Evolutionary conservation across 1,140 invertebrate genomes (phyloP), one percentile per base, ranked within the genome.

Genomic region (Sipha flava): DNA sequence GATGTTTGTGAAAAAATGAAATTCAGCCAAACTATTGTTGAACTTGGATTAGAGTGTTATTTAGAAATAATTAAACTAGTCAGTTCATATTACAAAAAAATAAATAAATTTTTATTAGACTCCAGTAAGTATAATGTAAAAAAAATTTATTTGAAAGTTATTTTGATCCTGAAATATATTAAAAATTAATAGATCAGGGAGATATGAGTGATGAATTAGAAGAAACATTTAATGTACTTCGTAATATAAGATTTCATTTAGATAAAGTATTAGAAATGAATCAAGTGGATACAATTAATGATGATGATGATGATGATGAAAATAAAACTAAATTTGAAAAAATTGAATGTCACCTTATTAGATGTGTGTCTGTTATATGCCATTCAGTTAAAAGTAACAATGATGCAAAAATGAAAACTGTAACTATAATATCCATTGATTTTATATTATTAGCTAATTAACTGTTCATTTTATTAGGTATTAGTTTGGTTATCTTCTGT

Each of bases 201-300:
- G 34, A 26, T 75, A 43, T 34, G 12, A 43, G 21, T 26, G 52
- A 77, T 0, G 10, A 45, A 57, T 21, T 12, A 6, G 26, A 2
- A 14, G 52, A 59, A 43, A 52, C 59, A 57, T 77, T 77, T 6
- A 43, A n/a, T 43, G 73, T 77, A 16, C 14, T 77, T 10, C 34
- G 31, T 43, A 77, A 77, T 43, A 29, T 57, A 23, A 37, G 52
- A 26, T 77, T 26, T 23, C 54, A 77, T 59, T 57, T 77, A 16
- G 73, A 77, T 9, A 29, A 52, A 37, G 37, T 77, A 10, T 57
- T 77, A 37, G 52, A 77, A 77, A n/a, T 57, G 21, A 77, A 77
- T 40, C 52, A 57, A 37, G 1, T 57, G 0, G 49, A 57, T 43
- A 29, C 31, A 7, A 7, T 10, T 14, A 75, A 7, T 40, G 47